A percentile compares a stretch with the other conserved stretches of the same genome.
Conservation (phyloP, 2,888 invertebrate species). For the Sinelater perroti region DNA sequence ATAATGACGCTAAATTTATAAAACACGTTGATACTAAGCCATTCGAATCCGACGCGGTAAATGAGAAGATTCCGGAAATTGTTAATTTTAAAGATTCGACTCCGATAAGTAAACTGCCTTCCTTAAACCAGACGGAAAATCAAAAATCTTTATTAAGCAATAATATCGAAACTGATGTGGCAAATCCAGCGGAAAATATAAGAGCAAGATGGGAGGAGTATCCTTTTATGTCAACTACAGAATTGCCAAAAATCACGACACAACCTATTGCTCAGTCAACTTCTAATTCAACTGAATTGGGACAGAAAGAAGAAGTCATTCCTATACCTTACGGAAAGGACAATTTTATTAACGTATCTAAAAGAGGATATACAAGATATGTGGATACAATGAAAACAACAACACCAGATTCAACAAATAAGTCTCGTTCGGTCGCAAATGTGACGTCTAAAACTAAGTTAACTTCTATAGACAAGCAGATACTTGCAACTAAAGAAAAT, state of each 20-base stretch:
- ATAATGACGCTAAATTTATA: conserved; percentile 60
- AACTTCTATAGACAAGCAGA: not conserved
- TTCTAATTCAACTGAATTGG: conserved; percentile 36
- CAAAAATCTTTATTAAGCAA: conserved; percentile 51
- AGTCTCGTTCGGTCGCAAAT: not conserved
- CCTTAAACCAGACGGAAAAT: conserved; percentile 40
- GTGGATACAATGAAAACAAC: conserved; percentile 45
- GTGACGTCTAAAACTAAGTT: not conserved
- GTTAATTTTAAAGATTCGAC: conserved; percentile 17
- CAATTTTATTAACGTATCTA: conserved; percentile 62
- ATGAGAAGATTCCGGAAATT: conserved; percentile 10
- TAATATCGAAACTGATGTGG: conserved; percentile 53
- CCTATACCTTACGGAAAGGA: conserved; percentile 52
- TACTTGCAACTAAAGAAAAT: conserved; percentile 21
- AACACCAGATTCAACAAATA: not conserved
- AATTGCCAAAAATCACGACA: too few relatives aligned
- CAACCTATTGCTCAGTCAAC: too few relatives aligned
- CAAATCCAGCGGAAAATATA: conserved; percentile 40
- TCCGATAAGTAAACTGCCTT: conserved; percentile 39
- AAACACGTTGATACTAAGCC: conserved; percentile 14
- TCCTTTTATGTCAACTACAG: conserved; percentile 12
- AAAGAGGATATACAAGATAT: conserved; percentile 64
- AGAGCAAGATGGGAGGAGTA: too few relatives aligned
- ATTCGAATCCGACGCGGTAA: not conserved
- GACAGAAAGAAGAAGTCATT: conserved; percentile 38